Base-by-base conservation (phyloP, 2,888 invertebrate genomes). In the Campaea margaritaria region DNA sequence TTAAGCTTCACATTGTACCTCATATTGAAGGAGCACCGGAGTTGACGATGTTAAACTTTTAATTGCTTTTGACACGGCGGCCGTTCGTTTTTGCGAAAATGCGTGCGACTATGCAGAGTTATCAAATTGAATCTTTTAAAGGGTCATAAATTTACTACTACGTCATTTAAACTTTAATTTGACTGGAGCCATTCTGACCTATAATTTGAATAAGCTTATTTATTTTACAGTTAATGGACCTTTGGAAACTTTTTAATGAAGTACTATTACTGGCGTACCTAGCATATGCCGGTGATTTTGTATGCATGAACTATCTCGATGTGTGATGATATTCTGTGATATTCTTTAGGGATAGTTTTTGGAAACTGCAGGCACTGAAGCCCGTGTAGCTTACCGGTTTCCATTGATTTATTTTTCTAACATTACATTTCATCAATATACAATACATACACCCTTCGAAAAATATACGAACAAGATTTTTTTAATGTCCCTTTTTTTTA, bases 11-110 rank as follows among this genome's bases (percentile, higher is more conserved):
- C 36, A 48, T 11, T 39, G 51, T 41, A 11, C 12, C 15, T 48
- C 31, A 42, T 28, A 42, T 55, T 14, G 65, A 70, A 77, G 82
- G 76, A 81, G 83, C 80, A 75, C 74, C 77, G 78, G 80, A 84
- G 80, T 78, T 79, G 80, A 83, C 85, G 83, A 72, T 83, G 85
- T 83, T 85, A 85, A 88, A 90, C 86, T 89, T 89, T 89, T 88
- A 90, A 89, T 90, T 89, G 89, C 87, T 88, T 89, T 87, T 88
- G 87, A 85, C 83, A 82, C 76, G 80, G 81, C 76, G 79, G 82
- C 76, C 80, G 76, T 83, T 79, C 79, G 83, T 83, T 85, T 86
- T 86, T 81, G 84, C 73, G 80, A 80, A 83, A 83, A 83, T 82
- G 85, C 82, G 83, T 84, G 76, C 75, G 77, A 78, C 79, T 79